Conservation (phyloP, 2,888 invertebrate species). For the Chaetogeoica ovagalla region DNA sequence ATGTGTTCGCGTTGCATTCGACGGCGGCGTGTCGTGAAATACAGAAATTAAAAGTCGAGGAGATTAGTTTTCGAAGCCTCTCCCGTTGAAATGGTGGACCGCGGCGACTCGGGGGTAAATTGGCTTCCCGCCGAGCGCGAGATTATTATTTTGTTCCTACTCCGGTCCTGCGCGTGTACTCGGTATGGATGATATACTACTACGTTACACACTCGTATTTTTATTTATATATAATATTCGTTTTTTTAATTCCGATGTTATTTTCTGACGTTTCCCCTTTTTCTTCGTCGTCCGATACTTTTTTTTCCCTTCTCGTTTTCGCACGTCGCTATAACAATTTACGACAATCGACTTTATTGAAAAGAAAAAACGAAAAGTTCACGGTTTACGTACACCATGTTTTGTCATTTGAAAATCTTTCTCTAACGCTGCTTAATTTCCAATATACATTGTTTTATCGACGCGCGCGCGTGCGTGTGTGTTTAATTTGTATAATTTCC, state of each 20-base stretch:
- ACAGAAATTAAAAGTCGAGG: conserved; percentile 19
- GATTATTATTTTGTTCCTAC: neutral
- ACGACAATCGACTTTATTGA: neutral
- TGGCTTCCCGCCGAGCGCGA: conserved; percentile 20
- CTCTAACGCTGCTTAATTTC: too few relatives aligned
- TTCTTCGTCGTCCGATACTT: too few relatives aligned
- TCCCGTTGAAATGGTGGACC: neutral
- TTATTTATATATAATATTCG: neutral
- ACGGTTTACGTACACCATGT: too few relatives aligned
- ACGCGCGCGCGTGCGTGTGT: too few relatives aligned
- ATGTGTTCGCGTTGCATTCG: too few relatives aligned
- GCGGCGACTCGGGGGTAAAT: conserved; percentile 2
- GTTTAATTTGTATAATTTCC: too few relatives aligned
- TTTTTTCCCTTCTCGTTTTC: neutral
- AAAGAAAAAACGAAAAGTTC: too few relatives aligned
- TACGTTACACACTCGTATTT: too few relatives aligned
- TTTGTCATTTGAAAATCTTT: too few relatives aligned
- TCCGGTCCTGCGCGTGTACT: too few relatives aligned
- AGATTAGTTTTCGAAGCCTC: conserved; percentile 20
- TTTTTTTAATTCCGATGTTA: neutral
- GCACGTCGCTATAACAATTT: neutral
- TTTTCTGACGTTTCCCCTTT: neutral
- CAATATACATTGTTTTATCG: too few relatives aligned
- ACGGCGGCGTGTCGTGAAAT: neutral
- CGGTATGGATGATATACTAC: too few relatives aligned